Percentiles rank a stretch among this genome's conserved stretches.
Conservation (phyloP, 1,140 invertebrate genomes). For the Drosophila erecta region DNA sequence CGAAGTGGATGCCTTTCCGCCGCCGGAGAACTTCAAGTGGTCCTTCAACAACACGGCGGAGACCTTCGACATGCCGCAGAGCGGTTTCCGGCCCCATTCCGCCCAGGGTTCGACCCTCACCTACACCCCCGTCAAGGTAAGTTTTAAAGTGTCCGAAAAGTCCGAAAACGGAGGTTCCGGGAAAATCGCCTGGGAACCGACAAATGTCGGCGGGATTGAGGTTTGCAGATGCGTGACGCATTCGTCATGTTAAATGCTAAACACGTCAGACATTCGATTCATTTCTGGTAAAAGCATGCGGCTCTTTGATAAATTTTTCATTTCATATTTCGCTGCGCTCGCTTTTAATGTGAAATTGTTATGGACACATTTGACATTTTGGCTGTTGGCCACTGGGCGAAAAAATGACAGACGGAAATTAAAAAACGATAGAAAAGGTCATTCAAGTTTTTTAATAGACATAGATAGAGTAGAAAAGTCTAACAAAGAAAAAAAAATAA, state of each 20-base stretch:
- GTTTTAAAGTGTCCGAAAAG: slow-evolving; percentile 6
- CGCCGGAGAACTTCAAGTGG: slow-evolving; percentile 94
- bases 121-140: slow-evolving; percentile 90
- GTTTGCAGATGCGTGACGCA: slow-evolving; percentile 19
- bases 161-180: too few relatives aligned
- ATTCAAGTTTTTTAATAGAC: too few relatives aligned
- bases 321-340: slow-evolving; percentile 46
- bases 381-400: slow-evolving; percentile 17
- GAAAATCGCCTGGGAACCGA: slow-evolving; percentile 4
- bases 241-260: slow-evolving; percentile 47
- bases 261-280: slow-evolving; percentile 21
- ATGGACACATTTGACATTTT: slow-evolving; percentile 79
- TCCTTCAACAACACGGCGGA: slow-evolving; percentile 95
- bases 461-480: too few relatives aligned
- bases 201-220: slow-evolving; percentile 6
- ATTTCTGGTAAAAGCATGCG: slow-evolving; percentile 31
- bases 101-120: slow-evolving; percentile 89
- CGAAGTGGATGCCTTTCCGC: slow-evolving; percentile 94
- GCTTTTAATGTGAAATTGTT: slow-evolving; percentile 65
- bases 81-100: slow-evolving; percentile 84
- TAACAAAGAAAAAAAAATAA: too few relatives aligned
- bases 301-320: slow-evolving; percentile 56
- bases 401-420: background rate
- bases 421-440: background rate
- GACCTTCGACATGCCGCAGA: slow-evolving; percentile 90